phyloP scores from a whole-genome alignment of 2,113 vertebrate species.

The Asarcornis scutulata region DNA sequence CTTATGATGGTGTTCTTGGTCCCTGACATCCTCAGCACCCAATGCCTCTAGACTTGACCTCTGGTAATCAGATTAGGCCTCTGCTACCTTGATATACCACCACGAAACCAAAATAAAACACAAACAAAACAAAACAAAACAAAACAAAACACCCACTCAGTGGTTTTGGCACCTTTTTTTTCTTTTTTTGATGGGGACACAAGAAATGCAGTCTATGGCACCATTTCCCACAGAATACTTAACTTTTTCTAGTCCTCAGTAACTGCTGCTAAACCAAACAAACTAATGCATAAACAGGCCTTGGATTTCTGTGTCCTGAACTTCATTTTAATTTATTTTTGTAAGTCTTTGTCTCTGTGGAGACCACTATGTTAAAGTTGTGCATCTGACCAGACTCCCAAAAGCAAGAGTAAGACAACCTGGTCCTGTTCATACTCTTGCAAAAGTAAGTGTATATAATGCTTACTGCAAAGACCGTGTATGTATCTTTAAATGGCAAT shows the following conservation, averaged over 20 bases:
- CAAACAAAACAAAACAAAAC: no score
- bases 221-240: neutral
- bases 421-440: neutral
- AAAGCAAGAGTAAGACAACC: neutral
- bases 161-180: neutral
- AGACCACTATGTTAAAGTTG: rapidly evolving
- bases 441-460: neutral
- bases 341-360: neutral
- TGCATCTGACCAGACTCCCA: neutral
- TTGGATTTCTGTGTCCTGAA: neutral
- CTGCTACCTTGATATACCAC: neutral
- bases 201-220: neutral
- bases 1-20: neutral
- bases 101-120: neutral
- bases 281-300: neutral
- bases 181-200: no score
- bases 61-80: neutral
- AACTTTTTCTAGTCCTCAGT: neutral
- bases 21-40: neutral
- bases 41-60: neutral
- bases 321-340: neutral
- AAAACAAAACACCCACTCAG: neutral
- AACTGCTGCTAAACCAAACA: neutral
- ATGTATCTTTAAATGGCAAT: no score
- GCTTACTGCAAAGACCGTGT: neutral